phyloP scores from a whole-genome alignment of 2,888 invertebrate species.

The Ryuthela nishihirai region DNA sequence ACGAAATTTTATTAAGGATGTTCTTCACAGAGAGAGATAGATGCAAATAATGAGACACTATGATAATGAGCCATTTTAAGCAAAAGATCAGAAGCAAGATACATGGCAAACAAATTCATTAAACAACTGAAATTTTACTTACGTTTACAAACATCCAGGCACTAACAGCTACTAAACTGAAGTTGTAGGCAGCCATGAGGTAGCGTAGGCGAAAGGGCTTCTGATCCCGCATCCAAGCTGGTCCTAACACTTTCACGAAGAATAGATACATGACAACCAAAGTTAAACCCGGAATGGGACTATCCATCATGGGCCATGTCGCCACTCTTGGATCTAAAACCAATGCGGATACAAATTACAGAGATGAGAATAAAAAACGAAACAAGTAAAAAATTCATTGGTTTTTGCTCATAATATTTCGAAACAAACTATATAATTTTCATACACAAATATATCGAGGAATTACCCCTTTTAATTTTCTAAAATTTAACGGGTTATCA shows the following conservation, averaged over 20 bases:
- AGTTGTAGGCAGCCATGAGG: slow-evolving; percentile 77
- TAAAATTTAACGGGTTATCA: too few species aligned
- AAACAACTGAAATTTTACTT: slow-evolving; percentile 9
- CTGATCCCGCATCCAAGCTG: slow-evolving; percentile 80
- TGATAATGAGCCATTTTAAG: too few species aligned
- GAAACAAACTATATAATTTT: background rate
- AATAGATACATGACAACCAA: slow-evolving; percentile 80
- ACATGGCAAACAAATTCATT: too few species aligned
- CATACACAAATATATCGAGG: background rate
- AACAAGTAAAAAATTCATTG: background rate
- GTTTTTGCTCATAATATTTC: background rate
- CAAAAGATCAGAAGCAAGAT: too few species aligned
- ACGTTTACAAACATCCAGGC: slow-evolving; percentile 92
- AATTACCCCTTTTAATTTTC: background rate
- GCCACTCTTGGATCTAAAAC: slow-evolving; percentile 77
- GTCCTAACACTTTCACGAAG: slow-evolving; percentile 75
- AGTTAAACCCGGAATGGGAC: slow-evolving; percentile 77
- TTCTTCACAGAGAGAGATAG: too few species aligned
- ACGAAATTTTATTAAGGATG: too few species aligned
- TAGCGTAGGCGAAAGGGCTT: slow-evolving; percentile 78
- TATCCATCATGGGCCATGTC: slow-evolving; percentile 84
- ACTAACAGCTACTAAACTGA: slow-evolving; percentile 83
- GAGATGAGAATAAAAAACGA: background rate
- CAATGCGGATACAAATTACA: background rate
- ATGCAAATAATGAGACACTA: too few species aligned